Conservation (phyloP, 30 jellyfish, hydroid and myxozoan species). For the Pseudorhiza aurosa region DNA sequence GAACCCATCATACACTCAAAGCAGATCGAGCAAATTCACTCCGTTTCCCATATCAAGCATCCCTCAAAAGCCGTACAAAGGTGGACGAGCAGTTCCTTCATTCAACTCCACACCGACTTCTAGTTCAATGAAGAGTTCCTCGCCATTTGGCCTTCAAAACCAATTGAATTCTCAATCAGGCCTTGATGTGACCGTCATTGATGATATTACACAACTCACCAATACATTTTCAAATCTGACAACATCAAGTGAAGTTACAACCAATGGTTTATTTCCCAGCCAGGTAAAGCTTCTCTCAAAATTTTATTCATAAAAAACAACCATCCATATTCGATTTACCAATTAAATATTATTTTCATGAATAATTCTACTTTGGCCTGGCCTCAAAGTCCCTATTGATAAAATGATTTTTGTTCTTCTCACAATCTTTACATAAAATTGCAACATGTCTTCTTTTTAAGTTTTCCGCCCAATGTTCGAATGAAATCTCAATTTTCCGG, state of each 20-base stretch:
- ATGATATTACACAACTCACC: constrained; percentile 92
- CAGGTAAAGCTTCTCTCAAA: constrained; percentile 59
- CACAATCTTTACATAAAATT: no score
- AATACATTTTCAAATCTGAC: constrained; percentile 89
- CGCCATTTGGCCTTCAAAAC: constrained; percentile 64
- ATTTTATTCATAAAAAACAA: not conserved
- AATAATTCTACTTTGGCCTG: no score
- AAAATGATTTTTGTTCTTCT: no score
- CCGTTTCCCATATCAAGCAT: constrained; percentile 68
- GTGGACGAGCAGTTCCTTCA: constrained; percentile 52
- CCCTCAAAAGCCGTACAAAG: constrained; percentile 66
- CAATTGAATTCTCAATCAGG: constrained; percentile 69
- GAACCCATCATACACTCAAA: constrained; percentile 20
- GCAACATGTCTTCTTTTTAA: no score
- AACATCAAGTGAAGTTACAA: constrained; percentile 77
- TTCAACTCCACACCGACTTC: constrained; percentile 48
- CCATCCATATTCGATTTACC: no score
- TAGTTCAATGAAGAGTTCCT: constrained; percentile 19
- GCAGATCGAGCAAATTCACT: constrained; percentile 59
- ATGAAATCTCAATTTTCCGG: no score
- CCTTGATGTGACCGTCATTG: constrained; percentile 89
- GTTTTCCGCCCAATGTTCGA: no score
- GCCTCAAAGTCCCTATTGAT: no score
- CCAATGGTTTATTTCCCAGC: constrained; percentile 84
- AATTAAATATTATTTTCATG: no score